Percentiles rank a stretch among this genome's conserved stretches.
These are phyloP conservation scores for Eucidaris tribuloides DNA, from an alignment of 35 echinoderm and acorn worm genomes.

Conservation along the genomic window DNA sequence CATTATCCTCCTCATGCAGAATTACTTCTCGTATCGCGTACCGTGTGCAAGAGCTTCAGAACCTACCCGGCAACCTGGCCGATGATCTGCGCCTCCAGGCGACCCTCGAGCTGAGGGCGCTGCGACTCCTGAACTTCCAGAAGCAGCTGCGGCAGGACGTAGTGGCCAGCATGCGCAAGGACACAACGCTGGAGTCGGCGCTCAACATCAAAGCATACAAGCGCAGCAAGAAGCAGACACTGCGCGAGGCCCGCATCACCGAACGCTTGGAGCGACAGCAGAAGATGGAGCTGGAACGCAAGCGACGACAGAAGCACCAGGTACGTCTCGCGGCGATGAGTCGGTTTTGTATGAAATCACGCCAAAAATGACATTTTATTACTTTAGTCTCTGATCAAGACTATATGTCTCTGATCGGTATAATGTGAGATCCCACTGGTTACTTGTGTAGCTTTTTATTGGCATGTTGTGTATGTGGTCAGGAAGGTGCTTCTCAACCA, in stretches of 20 bases:
- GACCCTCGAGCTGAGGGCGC: slow-evolving; percentile 88
- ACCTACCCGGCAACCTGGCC: slow-evolving; percentile 75
- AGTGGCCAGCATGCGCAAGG: slow-evolving; percentile 81
- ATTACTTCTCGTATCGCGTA: slow-evolving; percentile 84
- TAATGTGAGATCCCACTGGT: too few species aligned
- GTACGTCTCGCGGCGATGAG: slow-evolving; percentile 50
- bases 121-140: slow-evolving; percentile 90
- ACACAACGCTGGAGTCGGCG: slow-evolving; percentile 94
- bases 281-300: slow-evolving; percentile 92
- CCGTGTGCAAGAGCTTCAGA: slow-evolving; percentile 87
- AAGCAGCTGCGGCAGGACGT: slow-evolving; percentile 93
- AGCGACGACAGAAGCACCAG: slow-evolving; percentile 96
- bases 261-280: slow-evolving; percentile 96
- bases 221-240: slow-evolving; percentile 90
- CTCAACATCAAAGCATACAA: slow-evolving; percentile 99
- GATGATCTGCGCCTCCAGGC: slow-evolving; percentile 84
- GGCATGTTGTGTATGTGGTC: too few species aligned
- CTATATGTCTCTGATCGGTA: too few species aligned
- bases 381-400: too few species aligned
- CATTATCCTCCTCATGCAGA: slow-evolving; percentile 24
- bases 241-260: slow-evolving; percentile 87
- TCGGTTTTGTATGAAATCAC: too few species aligned
- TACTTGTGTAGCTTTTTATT: too few species aligned
- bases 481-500: too few species aligned
- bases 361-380: too few species aligned